A percentile compares a stretch with the other conserved stretches of the same genome.
These are phyloP conservation scores for Magallana angulata DNA, from an alignment of 1,140 invertebrate genomes.

Conservation along the genomic window DNA sequence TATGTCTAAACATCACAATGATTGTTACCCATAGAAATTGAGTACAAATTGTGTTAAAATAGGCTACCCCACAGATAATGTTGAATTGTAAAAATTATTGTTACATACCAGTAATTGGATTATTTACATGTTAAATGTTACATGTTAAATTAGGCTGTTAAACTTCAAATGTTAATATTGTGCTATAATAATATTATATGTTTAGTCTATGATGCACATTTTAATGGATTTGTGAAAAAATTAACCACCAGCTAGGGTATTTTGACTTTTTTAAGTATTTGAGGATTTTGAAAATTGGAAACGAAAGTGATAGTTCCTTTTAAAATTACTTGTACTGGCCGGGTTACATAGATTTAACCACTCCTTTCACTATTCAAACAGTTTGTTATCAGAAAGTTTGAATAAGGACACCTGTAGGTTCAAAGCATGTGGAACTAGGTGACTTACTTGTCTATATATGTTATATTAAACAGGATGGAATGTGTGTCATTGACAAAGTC, in stretches of 20 bases:
- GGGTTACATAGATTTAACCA: background rate
- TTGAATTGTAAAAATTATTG: background rate
- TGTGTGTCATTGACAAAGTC: background rate
- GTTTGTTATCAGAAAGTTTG: slow-evolving; percentile 3
- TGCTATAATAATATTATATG: background rate
- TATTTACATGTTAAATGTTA: too few relatives aligned
- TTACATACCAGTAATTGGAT: background rate
- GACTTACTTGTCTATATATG: background rate
- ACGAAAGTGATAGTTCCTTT: background rate
- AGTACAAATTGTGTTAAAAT: background rate
- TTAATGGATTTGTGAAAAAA: background rate
- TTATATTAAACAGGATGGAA: background rate
- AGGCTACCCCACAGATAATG: background rate
- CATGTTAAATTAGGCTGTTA: too few relatives aligned
- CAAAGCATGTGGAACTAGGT: background rate
- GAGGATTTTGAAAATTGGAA: background rate
- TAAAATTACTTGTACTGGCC: too few relatives aligned
- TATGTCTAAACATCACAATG: too few relatives aligned
- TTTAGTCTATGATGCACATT: background rate
- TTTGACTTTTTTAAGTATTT: background rate
- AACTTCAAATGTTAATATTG: background rate
- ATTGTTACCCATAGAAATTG: background rate
- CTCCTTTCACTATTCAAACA: background rate
- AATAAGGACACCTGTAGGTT: background rate
- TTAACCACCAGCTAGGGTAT: background rate